Conservation (phyloP, 2,797 vertebrate species). For the Anabas testudineus region DNA sequence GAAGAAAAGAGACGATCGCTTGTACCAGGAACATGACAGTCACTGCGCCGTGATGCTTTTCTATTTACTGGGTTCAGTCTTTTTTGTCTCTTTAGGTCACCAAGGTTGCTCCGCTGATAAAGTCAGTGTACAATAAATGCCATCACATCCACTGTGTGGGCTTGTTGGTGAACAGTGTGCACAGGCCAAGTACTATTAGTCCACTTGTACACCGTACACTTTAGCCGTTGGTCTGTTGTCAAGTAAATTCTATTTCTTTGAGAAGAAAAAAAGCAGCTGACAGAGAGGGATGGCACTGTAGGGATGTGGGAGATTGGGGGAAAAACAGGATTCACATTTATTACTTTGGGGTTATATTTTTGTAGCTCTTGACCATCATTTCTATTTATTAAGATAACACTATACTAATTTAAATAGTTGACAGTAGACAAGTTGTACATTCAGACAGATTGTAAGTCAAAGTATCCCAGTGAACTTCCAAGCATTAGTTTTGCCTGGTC, state of each 20-base stretch:
- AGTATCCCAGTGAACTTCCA: too few species aligned
- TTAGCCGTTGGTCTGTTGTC: conserved; percentile 32
- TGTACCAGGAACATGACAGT: neutral
- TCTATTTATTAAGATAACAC: neutral
- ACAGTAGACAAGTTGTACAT: too few species aligned
- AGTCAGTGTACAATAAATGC: conserved; percentile 1
- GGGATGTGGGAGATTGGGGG: neutral
- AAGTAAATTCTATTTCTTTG: conserved; percentile 26
- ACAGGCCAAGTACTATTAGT: neutral
- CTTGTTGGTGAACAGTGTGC: neutral
- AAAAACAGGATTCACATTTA: neutral
- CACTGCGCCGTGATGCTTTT: conserved; percentile 7
- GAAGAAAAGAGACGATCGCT: conserved; percentile 2
- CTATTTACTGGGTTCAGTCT: conserved; percentile 19
- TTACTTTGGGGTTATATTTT: neutral
- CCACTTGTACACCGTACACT: conserved; percentile 9
- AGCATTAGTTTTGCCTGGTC: too few species aligned
- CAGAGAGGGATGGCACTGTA: neutral
- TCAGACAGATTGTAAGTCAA: neutral
- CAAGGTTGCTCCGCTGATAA: conserved; percentile 4
- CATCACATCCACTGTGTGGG: neutral
- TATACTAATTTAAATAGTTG: neutral
- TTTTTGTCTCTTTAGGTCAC: neutral
- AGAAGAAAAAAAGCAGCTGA: neutral
- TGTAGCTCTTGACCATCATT: neutral